Base-by-base conservation (phyloP, 2,888 invertebrate genomes). In the Brenthis hecate region DNA sequence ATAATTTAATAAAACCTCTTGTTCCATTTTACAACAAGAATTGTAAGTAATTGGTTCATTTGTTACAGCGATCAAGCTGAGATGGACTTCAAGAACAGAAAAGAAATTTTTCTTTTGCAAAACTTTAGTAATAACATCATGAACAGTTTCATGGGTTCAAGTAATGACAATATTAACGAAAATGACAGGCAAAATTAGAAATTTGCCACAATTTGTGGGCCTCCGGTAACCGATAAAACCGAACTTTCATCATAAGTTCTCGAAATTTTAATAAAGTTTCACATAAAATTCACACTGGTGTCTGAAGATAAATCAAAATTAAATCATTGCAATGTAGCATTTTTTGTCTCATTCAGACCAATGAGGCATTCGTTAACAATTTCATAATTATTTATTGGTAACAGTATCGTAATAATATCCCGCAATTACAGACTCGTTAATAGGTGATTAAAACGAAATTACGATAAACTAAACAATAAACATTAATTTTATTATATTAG, bases 301-400 rank as follows among this genome's bases (percentile, higher is more conserved):
- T 80, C 79, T 80, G 79, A 76, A 74, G 80, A 76, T 56, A 54
- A 61, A 68, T 77, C 78, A 83, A 85, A 86, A 87, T 87, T 85
- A 85, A 85, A 85, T 86, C 81, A 85, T 85, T 84, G 81, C 78
- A 75, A 87, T 85, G 82, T 87, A 84, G 82, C 80, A 78, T 80
- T 78, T 80, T 80, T 78, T 77, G 78, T 75, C 76, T 73, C 78
- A 77, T 82, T 83, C 77, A 80, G 78, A 78, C 79, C 77, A 78
- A 81, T 76, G 16, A 50, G 76, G 77, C 80, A 78, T 56, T 82
- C 77, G 80, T 70, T 70, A 63, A 54, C 65, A 60, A 56, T 65
- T 82, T 74, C 73, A 75, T 78, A 82, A 79, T 84, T 83, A 85
- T 84, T 85, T 85, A 82, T 84, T 76, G 66, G 54, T 5, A 36